Conservation (phyloP, 2,113 vertebrate species). For the Alosa alosa region DNA sequence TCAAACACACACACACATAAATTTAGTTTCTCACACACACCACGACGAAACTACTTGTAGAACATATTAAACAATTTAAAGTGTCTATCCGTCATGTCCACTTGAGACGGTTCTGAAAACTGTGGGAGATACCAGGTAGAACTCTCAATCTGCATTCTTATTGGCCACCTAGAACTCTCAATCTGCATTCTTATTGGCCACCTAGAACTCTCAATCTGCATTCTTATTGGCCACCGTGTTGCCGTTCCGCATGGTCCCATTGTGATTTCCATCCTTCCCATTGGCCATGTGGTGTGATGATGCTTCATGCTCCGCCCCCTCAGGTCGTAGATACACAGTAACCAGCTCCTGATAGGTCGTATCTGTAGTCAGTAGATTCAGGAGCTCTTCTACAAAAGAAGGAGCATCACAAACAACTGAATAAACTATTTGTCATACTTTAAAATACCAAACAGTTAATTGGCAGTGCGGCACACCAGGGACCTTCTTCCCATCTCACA, state of each 20-base stretch:
- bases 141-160: too few species aligned
- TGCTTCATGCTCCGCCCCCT: conserved; percentile 6
- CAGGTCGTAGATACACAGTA: conserved; percentile 51
- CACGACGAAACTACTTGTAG: background rate
- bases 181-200: too few species aligned
- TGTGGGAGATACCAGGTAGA: background rate
- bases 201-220: conserved; percentile 43
- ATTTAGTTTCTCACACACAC: background rate
- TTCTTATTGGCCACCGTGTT: conserved; percentile 49
- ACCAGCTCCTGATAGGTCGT: conserved; percentile 60
- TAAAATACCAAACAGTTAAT: background rate
- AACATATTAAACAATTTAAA: background rate
- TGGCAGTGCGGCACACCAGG: background rate
- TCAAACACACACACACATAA: background rate
- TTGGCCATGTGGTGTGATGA: conserved; percentile 29
- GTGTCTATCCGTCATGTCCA: background rate
- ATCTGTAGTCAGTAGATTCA: conserved; percentile 58
- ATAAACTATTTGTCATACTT: background rate
- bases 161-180: too few species aligned
- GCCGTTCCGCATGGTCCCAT: conserved; percentile 35
- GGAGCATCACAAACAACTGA: background rate
- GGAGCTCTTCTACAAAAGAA: conserved; percentile 45
- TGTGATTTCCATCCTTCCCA: conserved; percentile 51
- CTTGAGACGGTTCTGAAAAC: background rate
- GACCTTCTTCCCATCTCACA: too few species aligned